Evolutionary conservation across 1,140 invertebrate species (phyloP), one percentile per base, ranked within the genome.

Genomic region (Lethocerus indicus): DNA sequence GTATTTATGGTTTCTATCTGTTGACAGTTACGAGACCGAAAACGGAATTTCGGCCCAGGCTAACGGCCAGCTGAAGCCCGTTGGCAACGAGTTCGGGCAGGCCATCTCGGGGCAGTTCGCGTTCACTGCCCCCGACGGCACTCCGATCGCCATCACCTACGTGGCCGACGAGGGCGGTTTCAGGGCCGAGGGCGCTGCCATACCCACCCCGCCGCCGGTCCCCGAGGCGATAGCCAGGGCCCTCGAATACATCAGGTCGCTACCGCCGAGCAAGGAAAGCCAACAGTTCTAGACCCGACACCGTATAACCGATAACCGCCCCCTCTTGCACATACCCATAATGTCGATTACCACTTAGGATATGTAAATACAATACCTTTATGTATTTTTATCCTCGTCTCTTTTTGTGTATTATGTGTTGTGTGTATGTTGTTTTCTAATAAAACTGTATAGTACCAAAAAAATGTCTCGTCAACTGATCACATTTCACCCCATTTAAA

Each of bases 121-220:
- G 13, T 83, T 78, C 58, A 73, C 71, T 12, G 74, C 73, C 49
- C 73, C 76, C 6, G 73, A 78, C 52, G 76, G 76, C 13, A 69
- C 69, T 18, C 55, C 69, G 6, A 70, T 78, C 48, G 63, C 62
- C 32, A 59, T 79, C 27, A 73, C 72, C 7, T 88, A 87, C 68
- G 74, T 78, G 13, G 83, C 83, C 25, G 81, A 85, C 56, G 80
- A 85, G 60, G 78, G 79, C 55, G 82, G 81, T 13, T 87, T 83
- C 65, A 75, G 75, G 49, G 76, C 80, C 3, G 61, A 71, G 47
- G 80, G 81, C 24, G 72, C 71, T 32, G 79, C 82, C 60, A 64
- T 85, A 25, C 83, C 83, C 37, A 83, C 80, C 3, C 78, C 82
- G 14, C 82, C 81, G 0, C 79, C 79, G 49, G 78, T 81, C 6